Base-by-base conservation (phyloP, 1,140 invertebrate species). In the Patella vulgata region DNA sequence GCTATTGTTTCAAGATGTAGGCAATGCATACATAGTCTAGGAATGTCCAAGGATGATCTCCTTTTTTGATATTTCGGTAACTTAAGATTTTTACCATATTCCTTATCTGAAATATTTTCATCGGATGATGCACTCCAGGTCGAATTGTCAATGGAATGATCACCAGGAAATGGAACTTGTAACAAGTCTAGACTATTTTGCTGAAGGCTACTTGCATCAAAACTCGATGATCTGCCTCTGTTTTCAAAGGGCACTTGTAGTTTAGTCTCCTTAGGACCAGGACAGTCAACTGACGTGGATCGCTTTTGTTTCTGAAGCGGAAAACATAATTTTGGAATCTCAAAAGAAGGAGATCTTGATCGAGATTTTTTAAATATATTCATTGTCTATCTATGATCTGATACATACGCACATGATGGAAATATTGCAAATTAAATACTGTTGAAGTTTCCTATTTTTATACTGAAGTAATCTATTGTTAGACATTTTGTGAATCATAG, bases 1-100 rank as follows among this genome's bases (percentile, higher is more conserved):
- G 33, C 85, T 81, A 33, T 75, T 67, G 58, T 88, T 86, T 63
- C 87, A 86, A 79, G 46, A 59, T 81, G 75, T 19, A 78, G 59
- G 61, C 78, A 78, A 62, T 80, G 77, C 25, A 80, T 72, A 55
- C 78, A 81, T 9, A 81, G 55, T 50, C 75, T 79, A 11, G 79
- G 79, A 57, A 80, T 79, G 36, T 80, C 79, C 44, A 75, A 59
- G 1, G 79, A 81, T 1, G 71, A 54, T 31, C 77, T 36, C 21
- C 74, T 65, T 19, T 63, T 44, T 48, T 63, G 62, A 44, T 66
- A 66, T 44, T 74, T 74, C 9, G 73, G 73, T 30, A 76, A 51
- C 28, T 66, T 66, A 23, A 71, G 52, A 59, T 58, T 69, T 25
- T 51, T 52, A 42, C 52, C 60, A 23, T 53, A 55, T n/a, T 75